Conservation (phyloP, 2,113 vertebrate species). For the Oryzias curvinotus region DNA sequence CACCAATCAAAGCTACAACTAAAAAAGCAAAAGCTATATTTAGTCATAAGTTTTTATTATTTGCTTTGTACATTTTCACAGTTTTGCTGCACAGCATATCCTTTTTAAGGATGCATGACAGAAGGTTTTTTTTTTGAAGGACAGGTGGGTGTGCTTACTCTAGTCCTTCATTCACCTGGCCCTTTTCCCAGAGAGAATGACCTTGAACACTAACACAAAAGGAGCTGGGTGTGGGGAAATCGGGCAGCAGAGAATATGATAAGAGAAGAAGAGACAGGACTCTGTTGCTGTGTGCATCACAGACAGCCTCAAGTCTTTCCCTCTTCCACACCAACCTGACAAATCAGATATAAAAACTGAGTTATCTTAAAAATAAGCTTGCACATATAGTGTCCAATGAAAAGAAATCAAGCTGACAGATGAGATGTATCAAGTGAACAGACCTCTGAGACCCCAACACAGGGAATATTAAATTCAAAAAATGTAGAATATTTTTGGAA, state of each 20-base stretch:
- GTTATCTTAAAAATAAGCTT: constrained; percentile 8
- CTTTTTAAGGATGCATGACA: constrained; percentile 11
- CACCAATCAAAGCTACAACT: no score
- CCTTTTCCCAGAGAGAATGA: constrained; percentile 36
- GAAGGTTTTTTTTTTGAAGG: constrained; percentile 30
- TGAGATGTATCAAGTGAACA: constrained; percentile 7
- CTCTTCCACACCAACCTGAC: not conserved
- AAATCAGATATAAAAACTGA: constrained; percentile 24
- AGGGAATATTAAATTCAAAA: not conserved
- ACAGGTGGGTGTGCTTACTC: constrained; percentile 12
- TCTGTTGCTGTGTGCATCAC: constrained; percentile 15
- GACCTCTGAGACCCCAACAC: not conserved
- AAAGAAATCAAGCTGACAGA: constrained; percentile 7
- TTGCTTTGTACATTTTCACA: not conserved
- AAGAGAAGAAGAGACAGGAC: constrained; percentile 10
- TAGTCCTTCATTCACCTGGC: constrained; percentile 15
- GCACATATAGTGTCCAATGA: constrained; percentile 3
- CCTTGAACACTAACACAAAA: constrained; percentile 50
- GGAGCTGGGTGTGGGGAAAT: constrained; percentile 16
- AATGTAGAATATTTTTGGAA: not conserved
- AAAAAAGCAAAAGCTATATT: not conserved
- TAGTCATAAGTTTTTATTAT: not conserved
- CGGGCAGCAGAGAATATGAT: constrained; percentile 9
- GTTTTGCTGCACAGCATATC: not conserved
- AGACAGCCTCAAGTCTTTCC: constrained; percentile 6